Conservation (phyloP, 2,797 vertebrate species). For the Meriones psammophilus region DNA sequence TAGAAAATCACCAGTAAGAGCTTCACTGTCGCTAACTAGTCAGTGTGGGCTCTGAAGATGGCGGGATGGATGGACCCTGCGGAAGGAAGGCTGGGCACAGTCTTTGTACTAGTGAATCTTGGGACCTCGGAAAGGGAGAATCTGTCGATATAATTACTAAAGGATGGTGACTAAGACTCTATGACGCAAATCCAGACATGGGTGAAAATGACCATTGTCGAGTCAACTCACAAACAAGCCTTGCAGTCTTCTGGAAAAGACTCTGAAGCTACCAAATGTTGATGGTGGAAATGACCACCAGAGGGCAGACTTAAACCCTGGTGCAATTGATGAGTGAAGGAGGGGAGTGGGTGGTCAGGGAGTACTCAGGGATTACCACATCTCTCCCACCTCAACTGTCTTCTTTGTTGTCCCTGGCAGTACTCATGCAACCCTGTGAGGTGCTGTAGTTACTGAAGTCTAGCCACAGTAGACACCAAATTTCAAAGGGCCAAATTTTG, state of each 20-base stretch:
- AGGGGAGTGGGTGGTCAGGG: no score
- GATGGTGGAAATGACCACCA: conserved; percentile 77
- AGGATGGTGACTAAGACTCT: conserved; percentile 45
- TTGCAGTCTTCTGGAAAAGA: conserved; percentile 12
- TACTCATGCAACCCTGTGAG: no score
- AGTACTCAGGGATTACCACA: no score
- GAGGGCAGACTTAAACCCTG: conserved; percentile 75
- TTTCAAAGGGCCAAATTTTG: no score
- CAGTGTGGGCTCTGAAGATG: conserved; percentile 3
- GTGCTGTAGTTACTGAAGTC: no score
- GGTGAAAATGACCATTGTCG: conserved; percentile 31
- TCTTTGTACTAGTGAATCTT: conserved; percentile 60
- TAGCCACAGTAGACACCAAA: no score
- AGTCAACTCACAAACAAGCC: neutral
- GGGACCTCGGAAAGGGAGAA: conserved; percentile 20
- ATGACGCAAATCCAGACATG: conserved; percentile 52
- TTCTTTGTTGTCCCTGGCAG: no score
- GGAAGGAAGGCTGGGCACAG: neutral
- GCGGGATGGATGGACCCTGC: neutral
- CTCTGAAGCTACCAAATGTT: conserved; percentile 32
- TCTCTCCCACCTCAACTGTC: no score
- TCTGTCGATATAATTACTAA: conserved; percentile 36
- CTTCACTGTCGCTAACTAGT: neutral
- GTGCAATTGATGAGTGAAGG: no score
- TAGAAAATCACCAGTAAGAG: conserved; percentile 27